Evolutionary conservation across 2,888 invertebrate genomes (phyloP).

Genomic region (Agapostemon virescens): DNA sequence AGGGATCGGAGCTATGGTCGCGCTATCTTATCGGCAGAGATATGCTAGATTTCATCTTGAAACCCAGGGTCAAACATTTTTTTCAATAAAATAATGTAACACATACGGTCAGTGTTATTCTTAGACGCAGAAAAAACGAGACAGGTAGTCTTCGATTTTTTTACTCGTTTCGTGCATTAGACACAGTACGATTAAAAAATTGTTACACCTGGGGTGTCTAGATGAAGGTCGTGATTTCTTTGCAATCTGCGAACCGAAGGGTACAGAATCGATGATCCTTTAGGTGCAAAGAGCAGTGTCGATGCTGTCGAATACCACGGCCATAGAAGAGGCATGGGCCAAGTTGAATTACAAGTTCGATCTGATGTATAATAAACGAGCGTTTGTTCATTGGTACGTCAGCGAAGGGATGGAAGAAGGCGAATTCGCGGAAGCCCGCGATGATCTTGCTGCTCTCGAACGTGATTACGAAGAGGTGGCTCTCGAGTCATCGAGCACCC

Average conservation of each 20-base stretch:
- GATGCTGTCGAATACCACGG: constrained; percentile 78
- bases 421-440: constrained; percentile 93
- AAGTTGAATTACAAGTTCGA: constrained; percentile 97
- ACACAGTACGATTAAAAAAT: not conserved
- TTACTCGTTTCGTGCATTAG: not conserved
- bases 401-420: constrained; percentile 94
- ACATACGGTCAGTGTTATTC: not conserved
- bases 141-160: not conserved
- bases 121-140: not conserved
- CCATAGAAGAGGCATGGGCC: constrained; percentile 79
- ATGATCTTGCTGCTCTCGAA: constrained; percentile 90
- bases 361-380: constrained; percentile 97
- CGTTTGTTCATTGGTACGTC: constrained; percentile 97
- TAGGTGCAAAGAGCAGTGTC: constrained; percentile 77
- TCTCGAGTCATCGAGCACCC: constrained; percentile 83
- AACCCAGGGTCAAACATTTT: not conserved
- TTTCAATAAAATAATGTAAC: not conserved
- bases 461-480: constrained; percentile 91
- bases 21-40: not conserved
- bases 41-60: not conserved
- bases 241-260: not conserved
- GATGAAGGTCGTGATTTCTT: not conserved
- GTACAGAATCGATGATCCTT: not conserved
- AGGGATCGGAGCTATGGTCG: not conserved
- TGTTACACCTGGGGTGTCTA: not conserved